Conservation (phyloP, 2,797 vertebrate species). For the Cichlasoma orientale region DNA sequence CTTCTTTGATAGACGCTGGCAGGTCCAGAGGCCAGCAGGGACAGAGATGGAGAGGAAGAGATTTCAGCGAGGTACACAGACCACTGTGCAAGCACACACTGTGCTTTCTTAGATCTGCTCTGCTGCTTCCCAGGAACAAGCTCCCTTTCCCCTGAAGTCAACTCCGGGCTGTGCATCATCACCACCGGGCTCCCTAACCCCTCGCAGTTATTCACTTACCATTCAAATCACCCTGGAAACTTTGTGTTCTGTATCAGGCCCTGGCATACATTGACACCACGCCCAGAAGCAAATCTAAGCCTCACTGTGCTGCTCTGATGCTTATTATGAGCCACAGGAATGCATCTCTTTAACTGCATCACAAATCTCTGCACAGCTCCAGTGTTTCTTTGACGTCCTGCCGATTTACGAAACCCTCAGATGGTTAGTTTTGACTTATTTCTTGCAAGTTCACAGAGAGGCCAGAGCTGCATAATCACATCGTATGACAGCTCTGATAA, state of each 20-base stretch:
- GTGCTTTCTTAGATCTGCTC: constrained; percentile 24
- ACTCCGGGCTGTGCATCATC: constrained; percentile 11
- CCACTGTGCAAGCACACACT: constrained; percentile 14
- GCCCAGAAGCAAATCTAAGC: background rate
- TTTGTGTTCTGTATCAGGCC: background rate
- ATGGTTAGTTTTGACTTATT: background rate
- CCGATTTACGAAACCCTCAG: background rate
- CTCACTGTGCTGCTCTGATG: background rate
- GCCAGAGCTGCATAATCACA: background rate
- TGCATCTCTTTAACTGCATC: background rate
- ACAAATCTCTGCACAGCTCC: background rate
- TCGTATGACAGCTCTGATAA: background rate
- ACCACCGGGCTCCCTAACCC: background rate
- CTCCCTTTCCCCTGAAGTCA: constrained; percentile 9
- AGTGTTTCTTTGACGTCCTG: background rate
- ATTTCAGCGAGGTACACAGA: background rate
- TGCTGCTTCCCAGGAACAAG: constrained; percentile 25
- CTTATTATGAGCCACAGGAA: background rate
- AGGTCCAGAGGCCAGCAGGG: constrained; percentile 1
- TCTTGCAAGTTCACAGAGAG: constrained; percentile 6
- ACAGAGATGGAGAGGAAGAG: background rate
- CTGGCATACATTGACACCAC: no score
- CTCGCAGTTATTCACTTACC: background rate
- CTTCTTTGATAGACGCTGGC: background rate
- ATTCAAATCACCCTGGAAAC: constrained; percentile 10